Percentiles rank a stretch among this genome's conserved stretches.
phyloP scores from a whole-genome alignment of 2,888 invertebrate genomes.

The Ophioninae sp. region DNA sequence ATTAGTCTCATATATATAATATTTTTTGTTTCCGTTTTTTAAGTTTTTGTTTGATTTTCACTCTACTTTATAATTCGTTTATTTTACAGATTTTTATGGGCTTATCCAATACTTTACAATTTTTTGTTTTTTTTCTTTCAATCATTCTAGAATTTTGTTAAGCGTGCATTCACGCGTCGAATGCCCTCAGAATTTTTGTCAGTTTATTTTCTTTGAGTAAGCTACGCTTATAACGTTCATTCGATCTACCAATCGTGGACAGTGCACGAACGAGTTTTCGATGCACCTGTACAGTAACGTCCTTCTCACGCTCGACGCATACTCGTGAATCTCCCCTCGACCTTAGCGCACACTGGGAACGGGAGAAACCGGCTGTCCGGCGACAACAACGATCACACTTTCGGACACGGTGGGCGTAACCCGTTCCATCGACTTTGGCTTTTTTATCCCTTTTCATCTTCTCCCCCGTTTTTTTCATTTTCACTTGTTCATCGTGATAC shows the following conservation, averaged over 20 bases:
- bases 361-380: constrained; percentile 58
- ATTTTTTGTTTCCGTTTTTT: too few relatives aligned
- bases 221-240: background rate
- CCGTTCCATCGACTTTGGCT: constrained; percentile 48
- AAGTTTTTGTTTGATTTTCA: too few relatives aligned
- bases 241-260: constrained; percentile 4
- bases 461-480: constrained; percentile 27
- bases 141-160: background rate
- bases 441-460: constrained; percentile 33
- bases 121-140: background rate
- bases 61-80: too few relatives aligned
- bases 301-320: constrained; percentile 38
- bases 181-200: background rate
- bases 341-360: constrained; percentile 56
- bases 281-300: constrained; percentile 57
- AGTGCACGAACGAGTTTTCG: constrained; percentile 40
- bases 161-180: background rate
- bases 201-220: background rate
- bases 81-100: background rate
- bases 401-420: constrained; percentile 59
- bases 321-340: constrained; percentile 53
- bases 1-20: too few relatives aligned
- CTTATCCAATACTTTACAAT: background rate
- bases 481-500: constrained; percentile 30
- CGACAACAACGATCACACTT: constrained; percentile 45